These are phyloP conservation scores for Mycalesis mineus DNA, from an alignment of 2,888 invertebrate genomes.

Conservation along the genomic window DNA sequence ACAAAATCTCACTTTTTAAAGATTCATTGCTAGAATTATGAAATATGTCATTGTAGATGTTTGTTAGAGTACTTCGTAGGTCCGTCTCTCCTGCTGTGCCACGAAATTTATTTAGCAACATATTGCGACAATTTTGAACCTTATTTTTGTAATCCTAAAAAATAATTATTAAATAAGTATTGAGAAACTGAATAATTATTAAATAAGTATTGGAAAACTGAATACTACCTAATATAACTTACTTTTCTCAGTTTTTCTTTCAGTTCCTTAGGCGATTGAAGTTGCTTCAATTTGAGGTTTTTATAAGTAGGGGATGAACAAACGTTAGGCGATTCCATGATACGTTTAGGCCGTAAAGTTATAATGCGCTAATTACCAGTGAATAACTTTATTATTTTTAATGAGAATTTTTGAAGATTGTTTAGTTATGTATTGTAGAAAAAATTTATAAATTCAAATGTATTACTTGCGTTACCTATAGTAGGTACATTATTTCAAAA, in stretches of 20 bases:
- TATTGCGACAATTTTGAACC: constrained; percentile 57
- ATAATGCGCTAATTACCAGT: too few relatives aligned
- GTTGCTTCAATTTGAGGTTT: constrained; percentile 48
- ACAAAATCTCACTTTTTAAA: constrained; percentile 14
- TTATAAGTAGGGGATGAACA: constrained; percentile 54
- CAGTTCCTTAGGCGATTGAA: constrained; percentile 60
- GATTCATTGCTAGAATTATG: constrained; percentile 37
- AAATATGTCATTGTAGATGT: constrained; percentile 60
- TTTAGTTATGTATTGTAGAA: too few relatives aligned
- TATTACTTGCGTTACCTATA: too few relatives aligned
- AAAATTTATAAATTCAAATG: too few relatives aligned
- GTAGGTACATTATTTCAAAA: too few relatives aligned
- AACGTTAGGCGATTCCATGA: constrained; percentile 48
- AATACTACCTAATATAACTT: constrained; percentile 6
- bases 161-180: not conserved
- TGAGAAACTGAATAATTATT: not conserved
- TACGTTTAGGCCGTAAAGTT: not conserved
- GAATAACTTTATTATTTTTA: too few relatives aligned
- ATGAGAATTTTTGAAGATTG: too few relatives aligned
- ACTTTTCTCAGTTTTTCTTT: constrained; percentile 72
- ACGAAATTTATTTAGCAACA: constrained; percentile 58
- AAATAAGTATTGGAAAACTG: not conserved
- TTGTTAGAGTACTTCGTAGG: constrained; percentile 49
- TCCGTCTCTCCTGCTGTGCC: constrained; percentile 45
- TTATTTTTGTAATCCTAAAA: constrained; percentile 63